Conservation (phyloP, 35 echinoderm and acorn worm genomes). For the Anneissia japonica region DNA sequence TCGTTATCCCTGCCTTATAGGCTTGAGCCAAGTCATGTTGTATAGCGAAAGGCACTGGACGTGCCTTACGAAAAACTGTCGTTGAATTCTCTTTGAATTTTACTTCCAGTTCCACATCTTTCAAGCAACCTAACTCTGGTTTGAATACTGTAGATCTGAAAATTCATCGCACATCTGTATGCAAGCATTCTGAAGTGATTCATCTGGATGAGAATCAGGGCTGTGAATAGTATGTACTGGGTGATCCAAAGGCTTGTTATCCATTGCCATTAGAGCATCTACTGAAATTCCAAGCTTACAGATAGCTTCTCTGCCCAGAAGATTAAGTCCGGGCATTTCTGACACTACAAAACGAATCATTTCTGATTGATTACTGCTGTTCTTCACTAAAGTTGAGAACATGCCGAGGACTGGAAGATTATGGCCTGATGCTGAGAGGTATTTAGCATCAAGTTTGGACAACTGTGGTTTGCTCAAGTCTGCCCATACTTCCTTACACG, state of each 20-base stretch:
- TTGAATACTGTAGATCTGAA: constrained; percentile 15
- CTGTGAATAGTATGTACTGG: background rate
- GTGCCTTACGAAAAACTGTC: constrained; percentile 42
- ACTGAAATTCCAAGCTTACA: background rate
- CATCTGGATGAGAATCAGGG: background rate
- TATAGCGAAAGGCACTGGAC: constrained; percentile 46
- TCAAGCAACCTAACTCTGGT: constrained; percentile 13
- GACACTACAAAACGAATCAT: background rate
- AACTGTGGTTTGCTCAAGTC: background rate
- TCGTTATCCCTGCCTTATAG: background rate
- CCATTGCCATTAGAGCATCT: background rate
- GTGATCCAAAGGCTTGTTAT: background rate
- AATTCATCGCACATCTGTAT: background rate
- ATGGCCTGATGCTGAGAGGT: background rate
- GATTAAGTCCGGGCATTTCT: background rate
- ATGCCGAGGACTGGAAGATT: background rate
- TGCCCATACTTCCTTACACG: background rate
- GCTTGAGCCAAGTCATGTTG: background rate
- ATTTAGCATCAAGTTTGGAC: background rate
- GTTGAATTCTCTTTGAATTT: constrained; percentile 26
- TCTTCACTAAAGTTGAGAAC: background rate
- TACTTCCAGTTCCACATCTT: constrained; percentile 28
- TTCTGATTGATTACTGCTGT: background rate
- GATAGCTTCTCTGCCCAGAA: background rate
- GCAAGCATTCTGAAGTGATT: background rate